Evolutionary conservation across 2,797 vertebrate genomes (phyloP), one percentile per base, ranked within the genome.

Genomic region (Pipistrellus kuhlii): DNA sequence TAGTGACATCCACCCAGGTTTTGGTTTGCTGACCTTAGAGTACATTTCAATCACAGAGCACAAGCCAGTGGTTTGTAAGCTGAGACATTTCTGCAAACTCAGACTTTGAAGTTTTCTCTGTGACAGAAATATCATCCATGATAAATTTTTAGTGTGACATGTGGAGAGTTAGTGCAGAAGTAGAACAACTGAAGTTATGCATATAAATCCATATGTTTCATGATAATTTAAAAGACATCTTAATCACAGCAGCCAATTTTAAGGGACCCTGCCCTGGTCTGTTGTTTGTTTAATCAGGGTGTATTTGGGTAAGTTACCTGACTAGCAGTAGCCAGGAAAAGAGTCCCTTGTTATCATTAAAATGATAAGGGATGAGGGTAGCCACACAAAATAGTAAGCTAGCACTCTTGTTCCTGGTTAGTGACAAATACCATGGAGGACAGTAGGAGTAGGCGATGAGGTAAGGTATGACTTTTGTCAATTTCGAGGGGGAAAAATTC

Each of bases 1-100:
- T 20, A 59, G 90, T 17, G 41, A 94, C 69, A 57, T 89, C 44
- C 76, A 35, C 85, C 53, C 77, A 35, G 68, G 6, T 77, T 95
- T 90, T 51, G 71, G 86, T 93, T 94, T 88, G 78, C 64, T 95
- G 91, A 88, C 93, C 91, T 95, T 38, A 64, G 89, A 69, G 83
- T 66, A 66, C 15, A 46, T 91, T 82, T 95, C 94, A 77, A 48
- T 94, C 81, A 83, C 12, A 18, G 94, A 96, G 41, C 72, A 71
- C 87, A n/a, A 32, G 20, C 78, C 8, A 64, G 57, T 0, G 41
- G 87, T 66, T 85, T 81, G 76, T 90, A 96, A 93, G 1, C 59
- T 66, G 64, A 96, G 3, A 91, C 53, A 87, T 85, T 88, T 93
- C 94, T 90, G 86, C 23, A 27, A 87, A 85, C 80, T 85, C 85